Conservation (phyloP, 2,113 vertebrate species). For the Mustela nigripes region DNA sequence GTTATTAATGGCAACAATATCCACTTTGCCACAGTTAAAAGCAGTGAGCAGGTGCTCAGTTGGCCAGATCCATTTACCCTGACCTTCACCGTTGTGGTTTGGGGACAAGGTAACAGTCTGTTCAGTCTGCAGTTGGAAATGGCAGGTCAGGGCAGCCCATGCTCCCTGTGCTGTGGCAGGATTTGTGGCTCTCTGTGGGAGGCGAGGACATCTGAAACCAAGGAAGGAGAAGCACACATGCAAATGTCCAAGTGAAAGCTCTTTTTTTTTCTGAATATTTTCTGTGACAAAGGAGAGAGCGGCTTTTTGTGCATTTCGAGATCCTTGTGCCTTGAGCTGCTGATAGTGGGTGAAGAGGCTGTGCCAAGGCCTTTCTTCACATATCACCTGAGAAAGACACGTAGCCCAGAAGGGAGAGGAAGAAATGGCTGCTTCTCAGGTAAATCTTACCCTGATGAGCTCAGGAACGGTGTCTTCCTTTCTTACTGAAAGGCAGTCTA, state of each 20-base stretch:
- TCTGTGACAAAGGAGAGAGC: not conserved
- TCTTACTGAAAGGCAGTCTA: not conserved
- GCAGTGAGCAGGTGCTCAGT: not conserved
- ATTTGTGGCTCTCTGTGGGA: not conserved
- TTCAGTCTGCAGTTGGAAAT: not conserved
- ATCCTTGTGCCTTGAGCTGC: not conserved
- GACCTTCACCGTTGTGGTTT: not conserved
- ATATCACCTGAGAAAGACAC: not conserved
- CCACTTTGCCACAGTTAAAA: not conserved
- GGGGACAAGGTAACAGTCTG: too few relatives aligned
- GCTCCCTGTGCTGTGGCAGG: not conserved
- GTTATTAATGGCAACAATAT: not conserved
- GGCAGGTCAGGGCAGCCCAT: too few relatives aligned
- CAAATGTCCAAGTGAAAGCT: not conserved
- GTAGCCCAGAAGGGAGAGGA: too few relatives aligned
- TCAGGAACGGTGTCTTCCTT: not conserved
- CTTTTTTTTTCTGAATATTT: not conserved
- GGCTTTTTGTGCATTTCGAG: not conserved
- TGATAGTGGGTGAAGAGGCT: not conserved
- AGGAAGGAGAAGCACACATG: not conserved
- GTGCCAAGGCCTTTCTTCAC: not conserved
- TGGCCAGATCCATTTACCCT: not conserved
- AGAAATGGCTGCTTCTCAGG: not conserved
- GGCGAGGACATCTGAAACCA: not conserved
- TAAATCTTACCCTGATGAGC: not conserved